These are phyloP conservation scores for Dolichallabes microphthalmus DNA, from an alignment of 2,113 vertebrate genomes.

Conservation along the genomic window DNA sequence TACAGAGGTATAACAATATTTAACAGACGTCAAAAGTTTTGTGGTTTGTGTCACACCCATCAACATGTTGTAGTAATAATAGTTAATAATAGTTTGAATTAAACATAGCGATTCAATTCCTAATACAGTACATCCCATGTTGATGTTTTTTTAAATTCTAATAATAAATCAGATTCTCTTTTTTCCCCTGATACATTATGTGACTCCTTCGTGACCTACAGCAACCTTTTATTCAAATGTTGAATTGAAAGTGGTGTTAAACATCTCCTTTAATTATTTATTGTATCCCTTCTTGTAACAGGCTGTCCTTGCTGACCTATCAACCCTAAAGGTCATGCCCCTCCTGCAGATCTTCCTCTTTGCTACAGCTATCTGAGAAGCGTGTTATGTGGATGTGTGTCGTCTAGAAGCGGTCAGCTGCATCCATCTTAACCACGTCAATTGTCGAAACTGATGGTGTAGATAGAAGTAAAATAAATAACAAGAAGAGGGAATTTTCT, in stretches of 20 bases:
- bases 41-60: neutral
- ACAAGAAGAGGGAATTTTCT: neutral
- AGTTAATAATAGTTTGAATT: neutral
- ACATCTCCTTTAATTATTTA: neutral
- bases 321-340: slow-evolving; percentile 96
- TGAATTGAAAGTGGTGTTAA: neutral
- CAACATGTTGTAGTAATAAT: neutral
- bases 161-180: neutral
- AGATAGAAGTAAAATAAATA: neutral
- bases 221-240: neutral
- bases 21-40: neutral
- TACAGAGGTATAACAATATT: neutral
- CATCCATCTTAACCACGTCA: slow-evolving; percentile 18
- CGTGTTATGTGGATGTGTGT: neutral
- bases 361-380: slow-evolving; percentile 82
- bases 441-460: neutral
- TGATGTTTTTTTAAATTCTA: neutral
- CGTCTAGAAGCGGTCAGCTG: slow-evolving; percentile 2
- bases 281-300: slow-evolving; percentile 64
- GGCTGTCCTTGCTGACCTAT: slow-evolving; percentile 98
- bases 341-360: slow-evolving; percentile 98
- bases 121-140: neutral
- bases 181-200: neutral
- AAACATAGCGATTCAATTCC: neutral
- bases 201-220: neutral